Evolutionary conservation across 2,797 vertebrate genomes (phyloP), one percentile per base, ranked within the genome.

Genomic region (Myotis myotis): DNA sequence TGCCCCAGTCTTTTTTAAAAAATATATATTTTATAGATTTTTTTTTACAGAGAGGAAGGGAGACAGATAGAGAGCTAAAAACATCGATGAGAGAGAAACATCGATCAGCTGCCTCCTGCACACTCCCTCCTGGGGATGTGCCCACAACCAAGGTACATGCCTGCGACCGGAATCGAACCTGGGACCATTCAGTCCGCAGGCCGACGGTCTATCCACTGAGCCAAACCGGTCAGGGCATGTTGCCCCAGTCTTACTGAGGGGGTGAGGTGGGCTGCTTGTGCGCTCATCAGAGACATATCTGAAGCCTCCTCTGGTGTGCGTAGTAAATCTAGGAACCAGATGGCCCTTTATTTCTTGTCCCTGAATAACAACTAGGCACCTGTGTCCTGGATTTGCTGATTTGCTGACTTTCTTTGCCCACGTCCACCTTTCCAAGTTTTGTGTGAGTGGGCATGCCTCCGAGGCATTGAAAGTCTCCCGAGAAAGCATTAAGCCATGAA

Each of bases 331-430:
- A 71, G 68, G 57, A 93, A 44, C 19, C 41, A 3, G 25, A 47
- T 33, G 38, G 25, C 79, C 53, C 78, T 82, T 88, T n/a, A 10
- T 57, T 71, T 86, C 44, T 38, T 71, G 49, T 66, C 33, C 64
- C 71, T 1, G 4, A 89, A 81, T 70, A 78, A 33, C 38, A 71
- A 41, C 55, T 23, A 62, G 23, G 51, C 30, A 4, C 66, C 38
- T 38, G 15, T 25, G 28, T 80, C 57, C 79, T 23, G 2, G 33
- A 70, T 68, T 96, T 89, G 71, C 88, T 41, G 15, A 38, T 60
- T 60, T 36, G 66, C 80, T 89, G 84, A 62, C 87, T 96, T 91
- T 47, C 79, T 95, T 86, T n/a, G 41, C 23, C 30, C 12, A 2
- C 6, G 11, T 49, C 89, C 38, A 80, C 72, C n/a, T 49, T 85